These are phyloP conservation scores for Cistogaster globosa DNA, from an alignment of 2,888 invertebrate genomes.

Conservation along the genomic window DNA sequence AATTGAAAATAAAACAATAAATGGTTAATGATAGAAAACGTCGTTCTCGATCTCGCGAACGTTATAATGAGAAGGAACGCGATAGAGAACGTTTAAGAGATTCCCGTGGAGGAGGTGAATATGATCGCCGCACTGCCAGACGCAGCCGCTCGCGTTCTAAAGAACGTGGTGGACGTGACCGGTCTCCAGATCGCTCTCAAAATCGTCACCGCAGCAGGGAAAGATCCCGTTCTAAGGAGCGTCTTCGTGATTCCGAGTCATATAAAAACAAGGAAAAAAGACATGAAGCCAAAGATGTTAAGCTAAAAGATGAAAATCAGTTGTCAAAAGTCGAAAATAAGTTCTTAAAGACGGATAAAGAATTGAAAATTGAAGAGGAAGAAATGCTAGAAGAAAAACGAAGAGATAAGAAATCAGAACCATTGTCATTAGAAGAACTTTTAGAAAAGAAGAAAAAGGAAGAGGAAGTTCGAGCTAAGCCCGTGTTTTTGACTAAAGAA, in stretches of 20 bases:
- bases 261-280: slow-evolving; percentile 55
- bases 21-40: slow-evolving; percentile 84
- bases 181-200: slow-evolving; percentile 43
- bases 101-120: slow-evolving; percentile 69
- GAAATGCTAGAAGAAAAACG: slow-evolving; percentile 76
- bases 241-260: slow-evolving; percentile 36
- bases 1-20: not conserved
- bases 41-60: slow-evolving; percentile 84
- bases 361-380: slow-evolving; percentile 81
- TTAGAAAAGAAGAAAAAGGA: slow-evolving; percentile 98
- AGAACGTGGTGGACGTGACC: slow-evolving; percentile 45
- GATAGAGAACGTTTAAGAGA: slow-evolving; percentile 75
- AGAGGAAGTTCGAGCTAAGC: slow-evolving; percentile 96
- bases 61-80: slow-evolving; percentile 75
- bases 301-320: slow-evolving; percentile 62
- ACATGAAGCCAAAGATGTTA: slow-evolving; percentile 66
- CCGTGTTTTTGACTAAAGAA: slow-evolving; percentile 98
- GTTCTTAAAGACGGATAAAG: slow-evolving; percentile 82
- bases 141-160: slow-evolving; percentile 71
- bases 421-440: slow-evolving; percentile 97
- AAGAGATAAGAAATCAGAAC: slow-evolving; percentile 86
- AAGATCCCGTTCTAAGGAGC: slow-evolving; percentile 78
- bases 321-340: slow-evolving; percentile 73
- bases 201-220: slow-evolving; percentile 71
- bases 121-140: slow-evolving; percentile 54